Conservation (phyloP, 2,113 vertebrate genomes). For the Labeo catla region DNA sequence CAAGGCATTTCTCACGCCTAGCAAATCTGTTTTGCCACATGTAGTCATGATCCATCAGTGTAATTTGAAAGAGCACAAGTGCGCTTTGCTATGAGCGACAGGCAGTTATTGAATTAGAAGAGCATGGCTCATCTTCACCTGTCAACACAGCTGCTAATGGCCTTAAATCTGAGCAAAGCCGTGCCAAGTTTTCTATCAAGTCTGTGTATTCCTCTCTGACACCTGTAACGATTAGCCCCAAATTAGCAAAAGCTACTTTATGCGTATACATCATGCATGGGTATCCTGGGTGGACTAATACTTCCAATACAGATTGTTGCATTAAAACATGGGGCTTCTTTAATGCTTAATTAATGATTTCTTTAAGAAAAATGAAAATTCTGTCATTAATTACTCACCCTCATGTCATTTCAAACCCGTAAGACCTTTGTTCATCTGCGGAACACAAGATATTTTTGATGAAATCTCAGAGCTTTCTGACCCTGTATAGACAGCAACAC, state of each 20-base stretch:
- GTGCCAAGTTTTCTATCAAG: slow-evolving; percentile 36
- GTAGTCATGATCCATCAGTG: slow-evolving; percentile 71
- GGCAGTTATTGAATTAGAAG: slow-evolving; percentile 71
- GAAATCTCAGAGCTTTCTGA: no score
- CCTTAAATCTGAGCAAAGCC: slow-evolving; percentile 30
- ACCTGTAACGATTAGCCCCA: slow-evolving; percentile 3
- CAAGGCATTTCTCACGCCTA: slow-evolving; percentile 61
- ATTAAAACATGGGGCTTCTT: neutral
- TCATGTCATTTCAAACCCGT: no score
- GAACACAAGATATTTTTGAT: no score
- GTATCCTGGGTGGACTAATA: neutral
- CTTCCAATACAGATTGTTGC: neutral
- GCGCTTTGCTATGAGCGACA: slow-evolving; percentile 66
- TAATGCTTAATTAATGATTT: no score
- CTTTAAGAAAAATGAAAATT: no score
- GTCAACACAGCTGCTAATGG: slow-evolving; percentile 50
- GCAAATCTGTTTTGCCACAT: slow-evolving; percentile 70
- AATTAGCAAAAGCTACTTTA: neutral
- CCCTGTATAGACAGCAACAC: no score
- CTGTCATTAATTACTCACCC: no score
- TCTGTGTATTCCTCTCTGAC: neutral
- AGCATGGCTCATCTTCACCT: slow-evolving; percentile 67
- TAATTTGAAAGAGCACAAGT: slow-evolving; percentile 75
- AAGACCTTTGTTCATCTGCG: no score
- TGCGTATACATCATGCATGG: neutral